Base-by-base conservation (phyloP, 2,113 vertebrate species). In the Eulemur rufifrons region DNA sequence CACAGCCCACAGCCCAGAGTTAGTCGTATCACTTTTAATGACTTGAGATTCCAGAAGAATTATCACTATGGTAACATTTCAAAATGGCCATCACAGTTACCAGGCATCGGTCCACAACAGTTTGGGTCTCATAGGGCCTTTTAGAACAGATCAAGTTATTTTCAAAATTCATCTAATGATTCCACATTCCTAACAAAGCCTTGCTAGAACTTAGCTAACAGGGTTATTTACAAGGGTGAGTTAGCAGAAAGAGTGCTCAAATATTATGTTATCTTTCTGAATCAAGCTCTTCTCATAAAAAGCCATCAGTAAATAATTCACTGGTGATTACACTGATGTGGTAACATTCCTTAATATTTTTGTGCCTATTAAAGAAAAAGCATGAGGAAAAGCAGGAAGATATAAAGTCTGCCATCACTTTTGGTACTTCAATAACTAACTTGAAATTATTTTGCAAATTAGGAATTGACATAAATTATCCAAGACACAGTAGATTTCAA, bases 31-130 rank as follows among this genome's bases (percentile, higher is more conserved):
- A 69, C 87, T 83, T 89, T 95, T 97, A 86, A 34, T 92, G 96
- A 94, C 97, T 97, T 95, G 88, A 92, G 91, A 98, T 97, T 98
- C 97, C 96, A 66, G 52, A 95, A 98, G 92, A 98, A 98, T 95
- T 89, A 95, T 97, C 97, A 95, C 96, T 73, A 98, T 97, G 97
- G 80, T 89, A 98, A 98, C 96, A 93, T 10, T 97, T 98, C 96
- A 97, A 94, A 98, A 98, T 97, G 98, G 96, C 89, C 89, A 92
- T 95, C 97, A 61, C 92, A 92, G 97, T 97, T 98, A 86, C 93
- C 82, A 95, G 86, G 96, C 93, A 92, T 90, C 52, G 8, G 81
- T 50, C 74, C 86, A 89, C 83, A 69, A 93, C 37, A 63, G 95
- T 94, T 64, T 69, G 82, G 88, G 92, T 54, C 56, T 27, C 32